A percentile compares a stretch with the other conserved stretches of the same genome.
These are phyloP conservation scores for Rhopalosiphum padi DNA, from an alignment of 1,140 invertebrate species.

Conservation along the genomic window DNA sequence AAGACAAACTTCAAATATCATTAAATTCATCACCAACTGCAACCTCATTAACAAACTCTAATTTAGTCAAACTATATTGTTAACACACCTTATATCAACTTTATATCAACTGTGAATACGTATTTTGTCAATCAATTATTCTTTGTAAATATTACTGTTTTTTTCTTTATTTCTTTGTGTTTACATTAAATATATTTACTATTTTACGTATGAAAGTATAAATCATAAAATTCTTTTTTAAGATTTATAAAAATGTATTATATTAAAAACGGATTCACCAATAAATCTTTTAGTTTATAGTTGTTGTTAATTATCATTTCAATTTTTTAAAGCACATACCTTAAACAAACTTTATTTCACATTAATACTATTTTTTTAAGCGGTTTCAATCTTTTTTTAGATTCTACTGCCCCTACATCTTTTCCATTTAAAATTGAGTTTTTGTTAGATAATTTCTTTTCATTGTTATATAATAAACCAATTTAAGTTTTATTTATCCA, in stretches of 20 bases:
- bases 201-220: background rate
- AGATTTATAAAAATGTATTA: background rate
- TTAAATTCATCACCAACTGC: too few relatives aligned
- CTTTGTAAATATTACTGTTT: too few relatives aligned
- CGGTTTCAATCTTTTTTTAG: background rate
- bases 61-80: too few relatives aligned
- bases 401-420: background rate
- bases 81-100: too few relatives aligned
- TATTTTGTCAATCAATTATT: too few relatives aligned
- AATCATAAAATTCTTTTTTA: background rate
- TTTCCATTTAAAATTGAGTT: background rate
- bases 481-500: background rate
- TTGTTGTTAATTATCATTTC: background rate
- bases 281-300: background rate
- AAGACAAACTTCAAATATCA: too few relatives aligned
- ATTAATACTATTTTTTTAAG: background rate
- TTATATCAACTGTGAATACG: too few relatives aligned
- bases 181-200: background rate
- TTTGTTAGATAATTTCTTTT: background rate
- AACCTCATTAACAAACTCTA: too few relatives aligned
- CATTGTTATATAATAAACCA: background rate
- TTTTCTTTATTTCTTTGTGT: too few relatives aligned
- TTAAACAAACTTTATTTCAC: background rate
- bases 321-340: background rate
- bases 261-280: background rate